Evolutionary conservation across 2,797 vertebrate genomes (phyloP), one percentile per base, ranked within the genome.

Genomic region (Vultur gryphus): DNA sequence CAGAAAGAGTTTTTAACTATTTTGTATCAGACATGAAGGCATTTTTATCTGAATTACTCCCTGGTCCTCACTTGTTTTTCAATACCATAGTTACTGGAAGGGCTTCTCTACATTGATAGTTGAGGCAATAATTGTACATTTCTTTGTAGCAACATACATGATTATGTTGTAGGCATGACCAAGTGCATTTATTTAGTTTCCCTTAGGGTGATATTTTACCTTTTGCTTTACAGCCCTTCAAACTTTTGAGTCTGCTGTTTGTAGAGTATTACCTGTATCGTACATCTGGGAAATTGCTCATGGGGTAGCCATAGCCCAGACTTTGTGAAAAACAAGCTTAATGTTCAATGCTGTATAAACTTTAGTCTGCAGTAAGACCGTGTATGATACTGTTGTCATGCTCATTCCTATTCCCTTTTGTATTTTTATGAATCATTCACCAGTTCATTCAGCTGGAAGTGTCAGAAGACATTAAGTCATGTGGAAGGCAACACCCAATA

Each of bases 401-500:
- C 82, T 87, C 61, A 46, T 79, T 85, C 59, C 54, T 81, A 23
- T 69, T 75, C 41, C 62, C 54, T 24, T 90, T 28, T 44, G 31
- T 64, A n/a, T 85, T 55, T 83, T 75, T 71, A 67, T 75, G 80
- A 88, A 72, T 88, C 79, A 84, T 85, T 93, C 35, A 85, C 78
- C 5, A n/a, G 33, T 89, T 85, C 43, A 20, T 94, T 93, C 75
- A 81, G 39, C 41, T 58, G 37, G 49, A 88, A 62, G 18, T 83
- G 41, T 69, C 65, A 84, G 54, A 87, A 94, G 61, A 48, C 26
- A 23, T 55, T 52, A 58, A 94, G 25, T 85, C 39, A 44, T 26
- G 21, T 2, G 0, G 52, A 87, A 89, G 24, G 19, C 49, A 85
- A 41, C 59, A 79, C 23, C 29, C 66, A 59, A 8, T 64, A 16